Evolutionary conservation across 2,797 vertebrate genomes (phyloP).

Genomic region (Sternarchorhynchus goeldii): DNA sequence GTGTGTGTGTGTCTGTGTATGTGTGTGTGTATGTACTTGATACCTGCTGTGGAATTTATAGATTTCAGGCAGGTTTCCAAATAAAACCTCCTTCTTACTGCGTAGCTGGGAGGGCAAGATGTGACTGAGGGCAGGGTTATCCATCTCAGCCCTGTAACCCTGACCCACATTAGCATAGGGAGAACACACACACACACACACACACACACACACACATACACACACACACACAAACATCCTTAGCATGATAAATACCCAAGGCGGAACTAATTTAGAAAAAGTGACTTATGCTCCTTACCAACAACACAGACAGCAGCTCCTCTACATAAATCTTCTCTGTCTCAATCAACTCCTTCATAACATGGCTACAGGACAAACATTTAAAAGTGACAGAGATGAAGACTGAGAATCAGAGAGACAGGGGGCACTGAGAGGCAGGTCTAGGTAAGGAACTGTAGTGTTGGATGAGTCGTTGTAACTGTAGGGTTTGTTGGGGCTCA

Average conservation of each 20-base stretch:
- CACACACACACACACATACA: slow-evolving; percentile 32
- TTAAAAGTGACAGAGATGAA: slow-evolving; percentile 20
- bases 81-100: slow-evolving; percentile 90
- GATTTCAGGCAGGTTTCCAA: slow-evolving; percentile 97
- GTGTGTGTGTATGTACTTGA: slow-evolving; percentile 45
- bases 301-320: slow-evolving; percentile 88
- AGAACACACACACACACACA: slow-evolving; percentile 34
- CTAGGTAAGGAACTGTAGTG: slow-evolving; percentile 27
- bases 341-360: slow-evolving; percentile 94
- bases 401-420: slow-evolving; percentile 17
- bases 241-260: no score
- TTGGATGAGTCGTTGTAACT: slow-evolving; percentile 12
- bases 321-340: slow-evolving; percentile 93
- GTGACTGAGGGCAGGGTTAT: slow-evolving; percentile 85
- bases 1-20: slow-evolving; percentile 19
- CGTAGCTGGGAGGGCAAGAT: slow-evolving; percentile 85
- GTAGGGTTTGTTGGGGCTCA: neutral
- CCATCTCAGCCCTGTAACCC: slow-evolving; percentile 96
- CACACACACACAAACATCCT: neutral
- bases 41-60: slow-evolving; percentile 96
- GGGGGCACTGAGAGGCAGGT: slow-evolving; percentile 19
- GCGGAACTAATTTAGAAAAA: no score
- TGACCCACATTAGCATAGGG: slow-evolving; percentile 56
- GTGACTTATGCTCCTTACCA: slow-evolving; percentile 74
- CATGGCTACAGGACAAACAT: slow-evolving; percentile 74